These are phyloP conservation scores for Dichetophora obliterata DNA, from an alignment of 2,888 invertebrate genomes.

Conservation along the genomic window DNA sequence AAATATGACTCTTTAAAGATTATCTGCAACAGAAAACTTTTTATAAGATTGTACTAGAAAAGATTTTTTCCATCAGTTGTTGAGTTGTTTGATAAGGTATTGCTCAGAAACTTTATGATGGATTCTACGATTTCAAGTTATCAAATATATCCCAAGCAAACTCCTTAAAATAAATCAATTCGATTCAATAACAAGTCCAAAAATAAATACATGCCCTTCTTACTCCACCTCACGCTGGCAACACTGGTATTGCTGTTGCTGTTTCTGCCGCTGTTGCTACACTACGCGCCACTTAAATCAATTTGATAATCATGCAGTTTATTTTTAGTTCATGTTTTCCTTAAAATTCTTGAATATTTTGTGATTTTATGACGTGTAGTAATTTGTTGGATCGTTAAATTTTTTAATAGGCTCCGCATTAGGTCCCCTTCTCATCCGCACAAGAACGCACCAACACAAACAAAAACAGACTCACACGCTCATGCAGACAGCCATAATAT, in stretches of 20 bases:
- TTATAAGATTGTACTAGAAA: no score
- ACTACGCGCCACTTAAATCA: slow-evolving; percentile 57
- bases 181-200: no score
- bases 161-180: no score
- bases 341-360: slow-evolving; percentile 32
- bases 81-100: no score
- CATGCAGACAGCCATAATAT: background rate
- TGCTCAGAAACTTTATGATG: no score
- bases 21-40: no score
- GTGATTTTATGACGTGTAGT: slow-evolving; percentile 67
- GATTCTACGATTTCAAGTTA: no score
- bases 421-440: slow-evolving; percentile 1
- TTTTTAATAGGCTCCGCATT: slow-evolving; percentile 54
- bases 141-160: no score
- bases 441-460: slow-evolving; percentile 9
- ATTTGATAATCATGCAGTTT: slow-evolving; percentile 54
- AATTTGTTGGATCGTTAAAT: slow-evolving; percentile 69
- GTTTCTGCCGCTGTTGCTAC: slow-evolving; percentile 8
- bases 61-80: no score
- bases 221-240: background rate
- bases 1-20: no score
- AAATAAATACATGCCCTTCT: background rate
- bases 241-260: background rate
- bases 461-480: slow-evolving; percentile 26
- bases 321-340: slow-evolving; percentile 32